These are phyloP conservation scores for Pteruthius melanotis DNA, from an alignment of 2,113 vertebrate genomes.

Conservation along the genomic window DNA sequence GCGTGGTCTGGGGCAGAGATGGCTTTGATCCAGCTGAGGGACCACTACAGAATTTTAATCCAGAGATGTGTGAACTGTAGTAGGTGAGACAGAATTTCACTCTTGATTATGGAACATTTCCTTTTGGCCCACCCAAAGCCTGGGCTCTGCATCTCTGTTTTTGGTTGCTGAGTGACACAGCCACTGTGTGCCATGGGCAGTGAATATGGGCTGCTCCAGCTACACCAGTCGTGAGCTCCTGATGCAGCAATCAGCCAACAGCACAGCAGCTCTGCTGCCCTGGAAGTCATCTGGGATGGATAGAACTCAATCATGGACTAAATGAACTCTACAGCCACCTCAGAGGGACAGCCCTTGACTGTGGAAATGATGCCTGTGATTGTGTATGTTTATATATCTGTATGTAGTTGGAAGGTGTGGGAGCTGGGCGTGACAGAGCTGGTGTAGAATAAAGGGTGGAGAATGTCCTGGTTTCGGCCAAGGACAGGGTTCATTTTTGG, in stretches of 20 bases:
- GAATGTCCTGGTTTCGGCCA: neutral
- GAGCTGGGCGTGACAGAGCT: neutral
- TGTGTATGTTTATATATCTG: neutral
- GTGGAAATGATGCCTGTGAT: neutral
- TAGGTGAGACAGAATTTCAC: neutral
- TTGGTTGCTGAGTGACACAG: neutral
- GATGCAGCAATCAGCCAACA: neutral
- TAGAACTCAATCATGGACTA: too few relatives aligned
- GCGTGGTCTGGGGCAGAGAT: neutral
- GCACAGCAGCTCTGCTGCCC: neutral
- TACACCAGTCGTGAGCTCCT: neutral
- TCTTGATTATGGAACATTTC: neutral
- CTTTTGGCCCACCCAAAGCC: neutral
- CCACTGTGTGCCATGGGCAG: accelerated
- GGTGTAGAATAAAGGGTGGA: neutral
- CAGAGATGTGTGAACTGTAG: neutral
- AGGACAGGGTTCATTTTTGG: neutral
- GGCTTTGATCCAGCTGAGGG: neutral
- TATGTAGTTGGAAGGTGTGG: neutral
- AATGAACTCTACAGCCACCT: neutral
- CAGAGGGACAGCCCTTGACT: neutral
- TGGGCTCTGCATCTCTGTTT: neutral
- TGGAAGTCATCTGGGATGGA: neutral
- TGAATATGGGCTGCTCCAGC: neutral
- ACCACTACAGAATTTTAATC: neutral